Conservation (phyloP, 2,113 vertebrate species). For the Rhinolophus ferrumequinum region DNA sequence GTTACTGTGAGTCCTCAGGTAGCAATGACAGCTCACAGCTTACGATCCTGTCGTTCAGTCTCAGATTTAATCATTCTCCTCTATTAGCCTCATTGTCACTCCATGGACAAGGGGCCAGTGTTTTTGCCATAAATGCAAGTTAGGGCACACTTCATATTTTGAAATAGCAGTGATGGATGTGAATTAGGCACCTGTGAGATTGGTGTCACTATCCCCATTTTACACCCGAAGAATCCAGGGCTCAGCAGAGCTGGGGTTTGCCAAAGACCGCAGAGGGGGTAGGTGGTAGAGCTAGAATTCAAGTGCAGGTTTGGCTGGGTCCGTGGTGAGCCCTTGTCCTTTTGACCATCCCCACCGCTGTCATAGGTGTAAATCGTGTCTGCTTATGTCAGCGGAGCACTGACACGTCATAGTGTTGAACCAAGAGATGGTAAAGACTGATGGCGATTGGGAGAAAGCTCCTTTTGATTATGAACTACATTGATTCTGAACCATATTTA, state of each 20-base stretch:
- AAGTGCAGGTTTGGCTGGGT: not conserved
- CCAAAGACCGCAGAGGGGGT: not conserved
- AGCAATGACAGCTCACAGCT: not conserved
- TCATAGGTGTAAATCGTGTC: fast-evolving
- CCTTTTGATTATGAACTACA: fast-evolving
- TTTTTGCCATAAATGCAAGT: not conserved
- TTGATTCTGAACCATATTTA: not conserved
- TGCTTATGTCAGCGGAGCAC: not conserved
- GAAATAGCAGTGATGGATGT: not conserved
- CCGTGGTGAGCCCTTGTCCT: not conserved
- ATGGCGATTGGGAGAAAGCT: no score
- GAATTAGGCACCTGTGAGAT: not conserved
- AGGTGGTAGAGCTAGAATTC: no score
- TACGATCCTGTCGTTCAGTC: fast-evolving
- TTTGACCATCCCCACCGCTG: fast-evolving
- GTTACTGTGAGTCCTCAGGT: not conserved
- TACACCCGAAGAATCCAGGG: not conserved
- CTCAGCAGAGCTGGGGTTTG: not conserved
- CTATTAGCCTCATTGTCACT: not conserved
- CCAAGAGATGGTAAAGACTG: not conserved
- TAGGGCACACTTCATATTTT: not conserved
- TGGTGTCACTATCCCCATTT: not conserved
- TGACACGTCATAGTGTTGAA: not conserved
- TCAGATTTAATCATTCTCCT: not conserved
- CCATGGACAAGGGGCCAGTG: not conserved